Percentiles rank a stretch among this genome's conserved stretches.
These are phyloP conservation scores for Luperina testacea DNA, from an alignment of 2,888 invertebrate species.

Conservation along the genomic window DNA sequence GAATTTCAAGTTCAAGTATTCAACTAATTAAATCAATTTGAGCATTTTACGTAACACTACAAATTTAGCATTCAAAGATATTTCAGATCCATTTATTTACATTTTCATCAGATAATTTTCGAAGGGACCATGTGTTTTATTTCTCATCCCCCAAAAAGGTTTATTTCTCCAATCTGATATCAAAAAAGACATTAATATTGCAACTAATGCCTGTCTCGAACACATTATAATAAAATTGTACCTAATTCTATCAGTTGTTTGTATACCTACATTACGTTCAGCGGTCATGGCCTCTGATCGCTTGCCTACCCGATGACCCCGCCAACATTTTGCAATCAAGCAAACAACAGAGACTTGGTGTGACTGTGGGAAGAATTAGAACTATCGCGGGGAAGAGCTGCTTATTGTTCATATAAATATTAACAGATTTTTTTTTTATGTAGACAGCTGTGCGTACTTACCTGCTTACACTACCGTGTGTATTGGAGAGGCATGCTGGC, in stretches of 20 bases:
- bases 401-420: conserved; percentile 5
- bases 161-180: neutral
- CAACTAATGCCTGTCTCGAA: neutral
- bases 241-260: conserved; percentile 21
- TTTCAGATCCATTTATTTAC: neutral
- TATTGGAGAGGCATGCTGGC: neutral
- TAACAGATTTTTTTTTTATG: no score
- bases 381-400: neutral
- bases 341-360: conserved; percentile 15
- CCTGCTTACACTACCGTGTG: neutral
- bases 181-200: neutral
- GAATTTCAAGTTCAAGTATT: neutral
- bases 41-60: neutral
- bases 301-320: conserved; percentile 42
- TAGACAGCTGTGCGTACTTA: neutral
- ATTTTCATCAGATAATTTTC: neutral
- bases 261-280: conserved; percentile 4
- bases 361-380: neutral
- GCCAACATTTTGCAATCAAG: conserved; percentile 40
- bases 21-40: neutral
- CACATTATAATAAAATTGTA: conserved; percentile 4
- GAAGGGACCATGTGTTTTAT: neutral
- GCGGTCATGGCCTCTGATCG: conserved; percentile 26
- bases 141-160: neutral
- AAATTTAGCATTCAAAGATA: neutral